These are phyloP conservation scores for Geococcyx californianus DNA, from an alignment of 2,113 vertebrate species.

Conservation along the genomic window DNA sequence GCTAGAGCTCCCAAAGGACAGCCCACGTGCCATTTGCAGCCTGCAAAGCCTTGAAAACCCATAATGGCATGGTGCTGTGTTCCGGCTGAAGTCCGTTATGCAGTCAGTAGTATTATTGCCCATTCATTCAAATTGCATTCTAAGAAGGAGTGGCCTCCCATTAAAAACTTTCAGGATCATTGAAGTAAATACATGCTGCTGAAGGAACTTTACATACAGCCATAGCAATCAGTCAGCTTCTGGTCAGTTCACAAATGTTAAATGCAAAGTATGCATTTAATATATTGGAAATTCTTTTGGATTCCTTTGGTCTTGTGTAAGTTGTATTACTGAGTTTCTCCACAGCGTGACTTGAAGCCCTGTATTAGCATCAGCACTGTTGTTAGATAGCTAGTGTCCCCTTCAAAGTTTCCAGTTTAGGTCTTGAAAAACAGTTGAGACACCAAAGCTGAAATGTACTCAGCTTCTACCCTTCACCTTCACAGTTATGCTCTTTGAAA, in stretches of 20 bases:
- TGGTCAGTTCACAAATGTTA: neutral
- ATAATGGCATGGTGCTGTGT: neutral
- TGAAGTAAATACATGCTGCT: neutral
- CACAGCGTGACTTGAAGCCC: neutral
- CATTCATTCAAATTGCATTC: neutral
- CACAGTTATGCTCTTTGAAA: neutral
- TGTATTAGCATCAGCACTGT: neutral
- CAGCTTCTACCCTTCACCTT: neutral
- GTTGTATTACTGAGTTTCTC: neutral
- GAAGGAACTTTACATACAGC: neutral
- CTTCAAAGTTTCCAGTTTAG: neutral
- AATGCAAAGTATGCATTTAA: neutral
- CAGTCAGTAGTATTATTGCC: neutral
- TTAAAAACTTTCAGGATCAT: neutral
- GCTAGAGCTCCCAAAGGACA: neutral
- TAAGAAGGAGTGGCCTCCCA: neutral
- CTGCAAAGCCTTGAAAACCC: neutral
- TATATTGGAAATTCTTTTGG: neutral
- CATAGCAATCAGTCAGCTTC: rapidly evolving
- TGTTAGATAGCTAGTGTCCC: neutral
- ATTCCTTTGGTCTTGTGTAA: neutral
- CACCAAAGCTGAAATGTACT: neutral
- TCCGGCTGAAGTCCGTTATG: neutral
- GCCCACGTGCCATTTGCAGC: neutral
- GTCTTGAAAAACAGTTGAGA: neutral